A percentile compares a stretch with the other conserved stretches of the same genome.
phyloP scores from a whole-genome alignment of 2,888 invertebrate species.

The Agonopterix arenella region DNA sequence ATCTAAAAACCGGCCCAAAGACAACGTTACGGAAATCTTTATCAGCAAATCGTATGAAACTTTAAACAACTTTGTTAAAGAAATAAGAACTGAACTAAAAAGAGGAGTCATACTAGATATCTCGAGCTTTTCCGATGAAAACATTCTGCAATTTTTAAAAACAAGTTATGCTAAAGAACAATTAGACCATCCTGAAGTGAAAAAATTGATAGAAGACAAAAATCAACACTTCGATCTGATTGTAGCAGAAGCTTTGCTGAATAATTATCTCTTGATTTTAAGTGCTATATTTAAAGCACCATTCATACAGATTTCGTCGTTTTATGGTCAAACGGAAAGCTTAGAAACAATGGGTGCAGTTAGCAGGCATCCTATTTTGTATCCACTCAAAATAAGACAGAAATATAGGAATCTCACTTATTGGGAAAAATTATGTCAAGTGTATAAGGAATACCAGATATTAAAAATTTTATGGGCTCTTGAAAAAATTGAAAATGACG shows the following conservation, averaged over 20 bases:
- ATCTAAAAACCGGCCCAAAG: no score
- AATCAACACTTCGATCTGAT: conserved; percentile 29
- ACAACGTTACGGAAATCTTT: no score
- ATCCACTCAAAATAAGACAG: conserved; percentile 18
- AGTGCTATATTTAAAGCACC: conserved; percentile 27
- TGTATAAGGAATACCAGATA: conserved; percentile 17
- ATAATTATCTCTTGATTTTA: conserved; percentile 17
- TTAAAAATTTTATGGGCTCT: conserved; percentile 7
- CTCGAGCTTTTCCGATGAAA: no score
- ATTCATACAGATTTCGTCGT: conserved; percentile 31
- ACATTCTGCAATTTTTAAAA: no score
- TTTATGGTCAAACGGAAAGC: conserved; percentile 16
- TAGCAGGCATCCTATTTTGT: conserved; percentile 30
- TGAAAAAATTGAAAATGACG: conserved; percentile 2
- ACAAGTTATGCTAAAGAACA: no score
- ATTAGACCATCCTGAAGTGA: no score
- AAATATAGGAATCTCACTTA: conserved; percentile 26
- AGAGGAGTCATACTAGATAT: no score
- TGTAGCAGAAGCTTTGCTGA: conserved; percentile 23
- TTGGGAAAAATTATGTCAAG: conserved; percentile 25
- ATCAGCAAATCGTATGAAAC: no score
- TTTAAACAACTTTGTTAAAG: no score
- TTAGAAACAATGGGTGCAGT: conserved; percentile 23
- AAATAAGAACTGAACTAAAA: no score
- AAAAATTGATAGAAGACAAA: conserved; percentile 5